Conservation (phyloP, 2,113 vertebrate species). For the Boulengeromyrus knoepffleri region DNA sequence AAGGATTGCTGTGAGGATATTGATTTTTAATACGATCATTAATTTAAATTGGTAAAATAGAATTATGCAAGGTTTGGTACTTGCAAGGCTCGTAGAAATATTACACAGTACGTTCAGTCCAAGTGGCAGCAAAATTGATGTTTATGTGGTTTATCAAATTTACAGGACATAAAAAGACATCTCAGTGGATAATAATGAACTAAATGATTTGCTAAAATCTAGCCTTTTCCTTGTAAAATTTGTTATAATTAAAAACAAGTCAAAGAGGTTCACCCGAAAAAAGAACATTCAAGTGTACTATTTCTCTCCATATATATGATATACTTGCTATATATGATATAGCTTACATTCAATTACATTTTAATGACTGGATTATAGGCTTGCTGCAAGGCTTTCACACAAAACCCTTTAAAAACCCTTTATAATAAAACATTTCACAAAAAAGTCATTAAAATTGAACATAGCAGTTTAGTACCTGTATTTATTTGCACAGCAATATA, state of each 20-base stretch:
- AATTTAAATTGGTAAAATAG: conserved; percentile 63
- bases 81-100: conserved; percentile 38
- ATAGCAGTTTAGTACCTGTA: neutral
- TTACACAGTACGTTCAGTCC: neutral
- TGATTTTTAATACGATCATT: conserved; percentile 63
- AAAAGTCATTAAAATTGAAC: neutral
- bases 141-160: conserved; percentile 18
- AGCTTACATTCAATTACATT: neutral
- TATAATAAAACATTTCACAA: neutral
- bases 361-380: neutral
- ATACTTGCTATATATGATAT: neutral
- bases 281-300: neutral
- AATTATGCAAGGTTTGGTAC: conserved; percentile 58
- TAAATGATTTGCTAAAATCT: conserved; percentile 3
- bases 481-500: neutral
- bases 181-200: neutral
- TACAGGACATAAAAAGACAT: neutral
- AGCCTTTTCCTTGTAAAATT: neutral
- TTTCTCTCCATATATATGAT: neutral
- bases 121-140: neutral
- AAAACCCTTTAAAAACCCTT: neutral
- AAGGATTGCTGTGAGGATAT: conserved; percentile 61
- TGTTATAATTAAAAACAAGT: conserved; percentile 1
- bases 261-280: neutral
- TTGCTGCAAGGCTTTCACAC: neutral